Conservation (phyloP, 37 sponge, comb jelly and placozoan species). For the Beroe ovata region DNA sequence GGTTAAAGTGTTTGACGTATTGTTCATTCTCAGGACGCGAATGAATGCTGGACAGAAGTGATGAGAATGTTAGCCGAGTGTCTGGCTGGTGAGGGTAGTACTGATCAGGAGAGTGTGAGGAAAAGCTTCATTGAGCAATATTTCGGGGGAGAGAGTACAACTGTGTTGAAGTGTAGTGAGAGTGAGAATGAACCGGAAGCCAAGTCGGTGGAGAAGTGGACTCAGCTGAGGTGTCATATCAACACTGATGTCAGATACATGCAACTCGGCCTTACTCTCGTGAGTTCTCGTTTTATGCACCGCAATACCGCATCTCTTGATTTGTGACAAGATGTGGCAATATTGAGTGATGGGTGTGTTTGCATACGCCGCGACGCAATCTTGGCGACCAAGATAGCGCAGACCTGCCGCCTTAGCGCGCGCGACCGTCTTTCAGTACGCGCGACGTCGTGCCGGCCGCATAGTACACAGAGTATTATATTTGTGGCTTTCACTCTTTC, state of each 20-base stretch:
- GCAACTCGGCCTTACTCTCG: conserved; percentile 77
- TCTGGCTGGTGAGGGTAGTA: conserved; percentile 66
- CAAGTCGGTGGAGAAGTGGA: conserved; percentile 72
- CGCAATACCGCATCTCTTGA: too few relatives aligned
- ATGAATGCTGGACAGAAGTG: conserved; percentile 91
- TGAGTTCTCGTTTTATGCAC: too few relatives aligned
- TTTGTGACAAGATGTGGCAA: too few relatives aligned
- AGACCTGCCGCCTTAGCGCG: too few relatives aligned
- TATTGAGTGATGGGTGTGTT: too few relatives aligned
- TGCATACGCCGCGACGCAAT: too few relatives aligned
- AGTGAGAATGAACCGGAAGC: conserved; percentile 75
- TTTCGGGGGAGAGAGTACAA: conserved; percentile 69
- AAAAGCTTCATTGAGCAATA: conserved; percentile 76
- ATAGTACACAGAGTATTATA: too few relatives aligned
- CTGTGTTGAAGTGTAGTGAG: conserved; percentile 79
- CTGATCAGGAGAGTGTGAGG: conserved; percentile 46
- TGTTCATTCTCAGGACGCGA: conserved; percentile 88
- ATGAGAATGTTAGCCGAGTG: conserved; percentile 67
- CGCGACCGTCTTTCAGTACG: too few relatives aligned
- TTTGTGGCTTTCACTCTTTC: too few relatives aligned
- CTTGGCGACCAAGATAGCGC: too few relatives aligned
- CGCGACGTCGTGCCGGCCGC: too few relatives aligned
- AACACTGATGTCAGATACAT: conserved; percentile 84
- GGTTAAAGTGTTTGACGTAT: too few relatives aligned
- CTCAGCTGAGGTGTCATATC: conserved; percentile 88